Base-by-base conservation (phyloP, 37 sponge, comb jelly and placozoan species). In the Axinella damicornis region DNA sequence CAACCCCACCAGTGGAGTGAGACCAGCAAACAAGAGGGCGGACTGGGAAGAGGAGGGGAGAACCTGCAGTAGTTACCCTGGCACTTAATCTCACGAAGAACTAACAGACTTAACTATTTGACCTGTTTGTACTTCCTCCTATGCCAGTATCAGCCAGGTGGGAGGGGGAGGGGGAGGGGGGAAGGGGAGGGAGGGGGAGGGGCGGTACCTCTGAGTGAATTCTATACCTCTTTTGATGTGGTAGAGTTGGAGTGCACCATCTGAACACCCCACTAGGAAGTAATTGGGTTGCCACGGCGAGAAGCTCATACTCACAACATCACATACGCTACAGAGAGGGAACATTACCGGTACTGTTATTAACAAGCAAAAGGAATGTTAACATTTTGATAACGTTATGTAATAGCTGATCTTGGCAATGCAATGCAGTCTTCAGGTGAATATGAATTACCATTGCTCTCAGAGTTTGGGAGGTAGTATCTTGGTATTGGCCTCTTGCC, bases 221-320 rank as follows among this genome's bases (percentile, higher is more conserved):
- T 20, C n/a, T 32, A 27, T 53, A 73, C 78, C 85, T 71, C 58
- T 74, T 19, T 72, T 81, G 31, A 24, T 84, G 72, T 84, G 69
- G 65, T 88, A 74, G 14, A 93, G 82, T 40, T 76, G 56, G 35
- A 93, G 55, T 52, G 76, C 62, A n/a, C 93, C 85, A 65, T 93
- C 89, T 52, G 81, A 77, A 65, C 85, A 80, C 5, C 90, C 90
- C 39, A 71, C 24, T 27, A 93, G 67, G 64, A 93, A 93, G 79
- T 82, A 65, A 73, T 88, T 82, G 63, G 89, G 85, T 88, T 82
- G 86, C 89, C 81, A 78, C 61, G 80, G 86, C 5, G 82, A 88
- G 86, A 93, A 93, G 19, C 55, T 73, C 16, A 93, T 74, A 20
- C 69, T 33, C 53, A 74, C 77, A 58, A 93, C 77, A 71, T 88